Conservation (phyloP, 2,113 vertebrate genomes). For the Oplegnathus fasciatus region DNA sequence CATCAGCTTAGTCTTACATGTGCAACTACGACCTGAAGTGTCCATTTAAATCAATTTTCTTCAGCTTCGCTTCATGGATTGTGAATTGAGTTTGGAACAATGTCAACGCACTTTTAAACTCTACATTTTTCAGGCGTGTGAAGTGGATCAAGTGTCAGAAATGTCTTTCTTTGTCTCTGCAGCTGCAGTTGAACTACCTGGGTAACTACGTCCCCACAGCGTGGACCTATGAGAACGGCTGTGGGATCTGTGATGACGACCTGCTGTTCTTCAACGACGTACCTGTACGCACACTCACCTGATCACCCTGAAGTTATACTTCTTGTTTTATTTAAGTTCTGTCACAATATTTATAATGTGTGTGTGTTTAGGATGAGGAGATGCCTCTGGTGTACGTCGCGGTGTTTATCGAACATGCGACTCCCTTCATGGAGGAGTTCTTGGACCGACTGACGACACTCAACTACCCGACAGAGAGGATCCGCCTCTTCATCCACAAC, state of each 20-base stretch:
- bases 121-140: no score
- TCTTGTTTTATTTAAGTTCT: accelerated
- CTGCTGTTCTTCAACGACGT: conserved; percentile 57
- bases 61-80: no score
- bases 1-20: no score
- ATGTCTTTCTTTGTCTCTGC: background rate
- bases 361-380: conserved; percentile 50
- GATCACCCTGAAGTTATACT: accelerated
- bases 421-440: conserved; percentile 80
- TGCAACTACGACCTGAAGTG: no score
- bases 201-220: conserved; percentile 73
- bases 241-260: conserved; percentile 64
- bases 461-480: conserved; percentile 51
- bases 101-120: no score
- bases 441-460: conserved; percentile 64
- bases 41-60: no score
- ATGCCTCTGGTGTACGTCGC: conserved; percentile 71
- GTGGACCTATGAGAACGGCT: conserved; percentile 73
- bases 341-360: background rate
- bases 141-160: background rate
- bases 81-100: no score
- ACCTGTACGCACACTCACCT: background rate
- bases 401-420: conserved; percentile 63
- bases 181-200: conserved; percentile 80
- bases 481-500: conserved; percentile 79